Base-by-base conservation (phyloP, 2,888 invertebrate species). In the Chironomus tentans region DNA sequence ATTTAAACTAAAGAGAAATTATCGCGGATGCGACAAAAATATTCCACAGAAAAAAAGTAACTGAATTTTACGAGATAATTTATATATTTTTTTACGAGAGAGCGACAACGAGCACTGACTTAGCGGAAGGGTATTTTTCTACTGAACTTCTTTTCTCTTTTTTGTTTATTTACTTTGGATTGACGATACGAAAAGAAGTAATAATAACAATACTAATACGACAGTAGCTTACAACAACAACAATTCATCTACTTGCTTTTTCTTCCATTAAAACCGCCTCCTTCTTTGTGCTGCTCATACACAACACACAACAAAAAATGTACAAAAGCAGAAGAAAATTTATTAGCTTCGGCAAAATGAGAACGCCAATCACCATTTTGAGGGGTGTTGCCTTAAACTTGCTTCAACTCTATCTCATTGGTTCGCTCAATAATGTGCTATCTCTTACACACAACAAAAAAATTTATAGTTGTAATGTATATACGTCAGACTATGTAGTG, bases 141-240 rank as follows among this genome's bases (percentile, higher is more conserved):
- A 73, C 72, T 73, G 72, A 73, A 62, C 50, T 73, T 71, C 48
- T 73, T 71, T 48, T 71, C 72, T 71, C 46, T 71, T n/a, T 38
- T 38, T 47, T 73, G 72, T 73, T 73, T 73, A 73, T 73, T 73
- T 73, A 73, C 72, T 73, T 73, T 73, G n/a, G 62, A 13, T n/a
- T 5, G n/a, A 3, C 46, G 15, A 15, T 38, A 28, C 72, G n/a
- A 38, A 38, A 38, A 38, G 38, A 38, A 38, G 38, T 38, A 38
- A 38, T 38, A 38, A 38, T 38, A 38, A 38, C 38, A 38, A 38
- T 38, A 38, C 38, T 38, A 38, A 38, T 38, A 38, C 38, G 28
- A 50, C 38, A 65, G 65, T 65, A 65, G 65, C 18, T 38, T 38
- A 65, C 15, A 56, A 18, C 22, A 50, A 18, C 21, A 38, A 38